Conservation (phyloP, 2,113 vertebrate genomes). For the Microtus oregoni region DNA sequence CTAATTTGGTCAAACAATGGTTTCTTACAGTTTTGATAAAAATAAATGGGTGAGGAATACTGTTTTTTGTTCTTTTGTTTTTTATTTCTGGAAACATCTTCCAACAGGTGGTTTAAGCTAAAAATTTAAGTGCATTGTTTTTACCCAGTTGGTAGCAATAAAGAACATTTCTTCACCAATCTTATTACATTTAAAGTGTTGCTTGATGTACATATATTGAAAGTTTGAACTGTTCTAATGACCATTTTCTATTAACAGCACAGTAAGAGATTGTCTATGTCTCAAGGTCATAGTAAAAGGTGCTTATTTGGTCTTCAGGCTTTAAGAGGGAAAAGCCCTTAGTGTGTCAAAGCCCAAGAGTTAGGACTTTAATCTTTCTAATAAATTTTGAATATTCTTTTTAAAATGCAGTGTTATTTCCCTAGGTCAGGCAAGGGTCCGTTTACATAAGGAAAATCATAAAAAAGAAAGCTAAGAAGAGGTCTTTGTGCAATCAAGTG, state of each 20-base stretch:
- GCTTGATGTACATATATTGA: constrained; percentile 33
- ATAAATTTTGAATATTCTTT: constrained; percentile 79
- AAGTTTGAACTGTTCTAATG: constrained; percentile 16
- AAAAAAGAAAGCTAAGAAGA: constrained; percentile 53
- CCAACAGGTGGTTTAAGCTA: background rate
- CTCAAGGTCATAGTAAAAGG: constrained; percentile 72
- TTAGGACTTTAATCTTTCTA: constrained; percentile 70
- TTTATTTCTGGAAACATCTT: background rate
- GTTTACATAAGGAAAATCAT: constrained; percentile 62
- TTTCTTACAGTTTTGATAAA: rapidly evolving
- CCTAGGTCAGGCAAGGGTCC: constrained; percentile 69
- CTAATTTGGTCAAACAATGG: background rate
- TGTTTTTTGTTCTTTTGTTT: background rate
- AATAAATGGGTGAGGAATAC: background rate
- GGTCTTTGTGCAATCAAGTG: constrained; percentile 70
- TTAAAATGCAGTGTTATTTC: constrained; percentile 76
- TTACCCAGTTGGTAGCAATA: background rate
- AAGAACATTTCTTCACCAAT: constrained; percentile 9
- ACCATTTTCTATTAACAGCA: constrained; percentile 60
- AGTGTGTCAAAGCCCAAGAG: constrained; percentile 62
- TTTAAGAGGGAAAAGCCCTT: constrained; percentile 28
- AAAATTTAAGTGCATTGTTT: background rate
- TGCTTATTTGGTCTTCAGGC: constrained; percentile 56
- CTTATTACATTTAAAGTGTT: constrained; percentile 54
- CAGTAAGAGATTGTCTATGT: constrained; percentile 58